Conservation (phyloP, 1,140 invertebrate genomes). For the Globodera rostochiensis region DNA sequence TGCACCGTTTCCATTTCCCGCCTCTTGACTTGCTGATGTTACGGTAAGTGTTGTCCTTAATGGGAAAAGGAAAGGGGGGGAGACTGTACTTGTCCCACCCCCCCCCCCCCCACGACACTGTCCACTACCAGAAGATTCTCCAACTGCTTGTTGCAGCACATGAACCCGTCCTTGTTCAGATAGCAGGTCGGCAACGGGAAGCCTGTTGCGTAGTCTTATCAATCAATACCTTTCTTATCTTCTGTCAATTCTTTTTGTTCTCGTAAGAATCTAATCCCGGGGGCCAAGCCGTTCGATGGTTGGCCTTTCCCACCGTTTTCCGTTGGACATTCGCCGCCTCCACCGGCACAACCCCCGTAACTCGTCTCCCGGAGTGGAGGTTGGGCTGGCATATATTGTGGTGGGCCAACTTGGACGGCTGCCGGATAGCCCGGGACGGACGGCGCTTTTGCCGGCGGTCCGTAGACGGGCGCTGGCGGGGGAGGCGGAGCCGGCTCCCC, state of each 20-base stretch:
- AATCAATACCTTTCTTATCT: background rate
- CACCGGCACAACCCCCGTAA: background rate
- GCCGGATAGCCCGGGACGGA: background rate
- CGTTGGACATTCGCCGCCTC: background rate
- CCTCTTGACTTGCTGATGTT: conserved; percentile 34
- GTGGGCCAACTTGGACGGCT: background rate
- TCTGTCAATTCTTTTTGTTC: background rate
- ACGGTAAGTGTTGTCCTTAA: conserved; percentile 35
- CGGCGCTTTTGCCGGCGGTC: background rate
- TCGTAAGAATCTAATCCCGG: too few species aligned
- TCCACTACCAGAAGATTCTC: conserved; percentile 45
- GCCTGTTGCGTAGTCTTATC: background rate
- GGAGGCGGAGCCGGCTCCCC: background rate
- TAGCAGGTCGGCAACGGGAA: conserved; percentile 49
- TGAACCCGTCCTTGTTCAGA: conserved; percentile 52
- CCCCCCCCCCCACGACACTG: too few species aligned
- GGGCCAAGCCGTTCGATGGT: too few species aligned
- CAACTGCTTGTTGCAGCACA: conserved; percentile 50
- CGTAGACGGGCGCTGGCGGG: background rate
- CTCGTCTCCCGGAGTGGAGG: background rate
- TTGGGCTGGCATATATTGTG: background rate
- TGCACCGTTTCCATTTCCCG: conserved; percentile 51
- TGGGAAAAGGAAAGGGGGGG: too few species aligned
- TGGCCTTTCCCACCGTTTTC: background rate
- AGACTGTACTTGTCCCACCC: background rate